Conservation (phyloP, 2,113 vertebrate species). For the Salvator merianae region DNA sequence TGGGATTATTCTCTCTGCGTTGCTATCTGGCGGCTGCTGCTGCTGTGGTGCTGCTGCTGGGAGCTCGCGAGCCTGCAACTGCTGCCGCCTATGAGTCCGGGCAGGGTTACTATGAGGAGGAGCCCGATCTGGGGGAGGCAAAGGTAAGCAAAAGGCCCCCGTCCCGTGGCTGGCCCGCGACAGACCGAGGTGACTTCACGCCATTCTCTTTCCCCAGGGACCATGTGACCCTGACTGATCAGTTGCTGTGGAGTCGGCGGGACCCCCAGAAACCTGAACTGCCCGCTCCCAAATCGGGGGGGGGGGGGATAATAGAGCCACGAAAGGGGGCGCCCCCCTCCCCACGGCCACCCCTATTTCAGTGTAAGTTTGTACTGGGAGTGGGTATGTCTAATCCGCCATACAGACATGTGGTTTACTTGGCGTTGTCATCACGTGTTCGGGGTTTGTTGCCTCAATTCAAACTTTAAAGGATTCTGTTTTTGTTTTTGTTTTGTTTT, state of each 20-base stretch:
- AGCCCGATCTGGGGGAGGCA: constrained; percentile 69
- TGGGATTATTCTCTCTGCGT: constrained; percentile 70
- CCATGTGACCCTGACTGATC: neutral
- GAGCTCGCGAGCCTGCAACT: constrained; percentile 59
- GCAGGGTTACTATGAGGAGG: constrained; percentile 74
- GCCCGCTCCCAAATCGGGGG: neutral
- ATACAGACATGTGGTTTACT: no score
- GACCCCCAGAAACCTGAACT: neutral
- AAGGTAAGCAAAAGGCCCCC: constrained; percentile 69
- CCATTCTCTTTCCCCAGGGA: neutral
- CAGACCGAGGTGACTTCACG: neutral
- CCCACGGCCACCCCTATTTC: no score
- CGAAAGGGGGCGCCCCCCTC: neutral
- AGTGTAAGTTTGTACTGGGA: neutral
- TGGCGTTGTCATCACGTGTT: no score
- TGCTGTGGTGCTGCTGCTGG: constrained; percentile 68
- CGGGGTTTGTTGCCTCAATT: neutral
- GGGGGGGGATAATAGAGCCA: neutral
- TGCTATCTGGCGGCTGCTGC: constrained; percentile 72
- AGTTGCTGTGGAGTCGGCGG: neutral
- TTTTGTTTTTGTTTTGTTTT: neutral
- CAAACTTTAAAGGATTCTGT: neutral
- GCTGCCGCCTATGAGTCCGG: constrained; percentile 75
- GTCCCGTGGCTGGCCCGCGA: neutral
- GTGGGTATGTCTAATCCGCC: neutral